phyloP scores from a whole-genome alignment of 2,888 invertebrate genomes.

The Leucophora obtusa region DNA sequence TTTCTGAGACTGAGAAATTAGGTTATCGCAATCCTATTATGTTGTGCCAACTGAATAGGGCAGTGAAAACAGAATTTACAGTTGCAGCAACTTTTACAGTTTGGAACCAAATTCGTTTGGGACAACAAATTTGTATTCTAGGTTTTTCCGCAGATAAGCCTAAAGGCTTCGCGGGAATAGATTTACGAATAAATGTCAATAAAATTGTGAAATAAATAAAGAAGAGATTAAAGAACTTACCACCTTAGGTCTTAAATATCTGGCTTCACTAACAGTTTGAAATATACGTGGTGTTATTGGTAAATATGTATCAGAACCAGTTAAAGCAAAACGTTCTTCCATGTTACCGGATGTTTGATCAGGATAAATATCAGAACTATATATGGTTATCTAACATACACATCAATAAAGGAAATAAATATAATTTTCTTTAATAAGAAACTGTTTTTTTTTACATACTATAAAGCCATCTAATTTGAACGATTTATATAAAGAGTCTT shows the following conservation, averaged over 20 bases:
- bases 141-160: no score
- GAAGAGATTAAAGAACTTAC: constrained; percentile 66
- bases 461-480: constrained; percentile 80
- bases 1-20: no score
- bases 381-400: constrained; percentile 74
- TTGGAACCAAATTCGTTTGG: no score
- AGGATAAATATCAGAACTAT: constrained; percentile 80
- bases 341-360: constrained; percentile 80
- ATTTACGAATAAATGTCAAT: no score
- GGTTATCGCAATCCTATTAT: no score
- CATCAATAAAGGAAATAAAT: background rate
- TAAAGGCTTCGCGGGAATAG: no score
- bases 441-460: constrained; percentile 72
- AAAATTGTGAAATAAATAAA: no score
- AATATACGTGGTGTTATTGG: constrained; percentile 72
- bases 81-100: no score
- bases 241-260: constrained; percentile 70
- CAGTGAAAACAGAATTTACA: no score
- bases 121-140: no score
- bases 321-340: constrained; percentile 78
- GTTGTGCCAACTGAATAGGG: no score
- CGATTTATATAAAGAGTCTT: constrained; percentile 81
- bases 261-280: constrained; percentile 75
- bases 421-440: background rate
- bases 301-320: constrained; percentile 77